These are phyloP conservation scores for Idaea biselata DNA, from an alignment of 2,888 invertebrate species.

Conservation along the genomic window DNA sequence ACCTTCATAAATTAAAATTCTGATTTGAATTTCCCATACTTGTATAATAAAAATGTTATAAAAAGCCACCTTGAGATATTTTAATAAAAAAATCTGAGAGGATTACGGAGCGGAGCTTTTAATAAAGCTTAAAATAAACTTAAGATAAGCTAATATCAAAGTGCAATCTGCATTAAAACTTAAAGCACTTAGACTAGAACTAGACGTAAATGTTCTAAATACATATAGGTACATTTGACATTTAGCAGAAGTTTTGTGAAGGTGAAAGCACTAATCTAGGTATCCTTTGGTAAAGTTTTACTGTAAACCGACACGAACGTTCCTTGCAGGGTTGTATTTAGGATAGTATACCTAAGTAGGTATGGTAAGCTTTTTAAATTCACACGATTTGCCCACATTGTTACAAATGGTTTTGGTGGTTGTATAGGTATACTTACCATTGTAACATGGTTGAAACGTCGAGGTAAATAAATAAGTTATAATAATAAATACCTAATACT, in stretches of 20 bases:
- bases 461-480: too few species aligned
- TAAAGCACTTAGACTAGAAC: constrained; percentile 12
- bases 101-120: neutral
- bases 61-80: neutral
- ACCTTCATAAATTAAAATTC: neutral
- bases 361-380: too few species aligned
- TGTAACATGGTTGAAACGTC: too few species aligned
- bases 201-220: neutral
- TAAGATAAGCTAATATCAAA: constrained; percentile 9
- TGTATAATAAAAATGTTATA: neutral
- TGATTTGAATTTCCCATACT: neutral
- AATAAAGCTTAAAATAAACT: constrained; percentile 1
- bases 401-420: too few species aligned
- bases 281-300: constrained; percentile 2
- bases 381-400: too few species aligned
- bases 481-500: too few species aligned
- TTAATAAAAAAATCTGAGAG: neutral
- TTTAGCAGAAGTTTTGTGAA: constrained; percentile 8
- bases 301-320: neutral
- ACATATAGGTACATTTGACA: constrained; percentile 16
- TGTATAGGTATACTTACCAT: too few species aligned
- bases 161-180: constrained; percentile 22
- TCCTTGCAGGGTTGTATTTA: neutral
- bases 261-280: constrained; percentile 1
- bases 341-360: too few species aligned